These are phyloP conservation scores for Crotalus viridis DNA, from an alignment of 2,113 vertebrate species.

Conservation along the genomic window DNA sequence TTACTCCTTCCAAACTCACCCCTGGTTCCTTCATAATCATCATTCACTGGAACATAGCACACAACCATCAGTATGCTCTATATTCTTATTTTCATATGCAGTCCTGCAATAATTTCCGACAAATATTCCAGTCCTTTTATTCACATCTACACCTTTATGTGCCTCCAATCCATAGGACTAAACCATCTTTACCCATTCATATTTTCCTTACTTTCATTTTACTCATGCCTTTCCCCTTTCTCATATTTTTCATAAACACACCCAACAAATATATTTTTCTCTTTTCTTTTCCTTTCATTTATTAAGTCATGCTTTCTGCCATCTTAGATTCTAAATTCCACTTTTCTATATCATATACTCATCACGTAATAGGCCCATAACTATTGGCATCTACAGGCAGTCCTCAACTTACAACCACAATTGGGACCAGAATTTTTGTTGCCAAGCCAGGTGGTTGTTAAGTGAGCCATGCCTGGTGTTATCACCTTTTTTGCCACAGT, in stretches of 20 bases:
- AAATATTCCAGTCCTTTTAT: background rate
- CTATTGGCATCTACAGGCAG: background rate
- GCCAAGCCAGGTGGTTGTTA: too few relatives aligned
- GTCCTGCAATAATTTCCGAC: background rate
- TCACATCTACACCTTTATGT: background rate
- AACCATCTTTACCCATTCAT: background rate
- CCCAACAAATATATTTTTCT: background rate
- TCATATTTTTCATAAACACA: background rate
- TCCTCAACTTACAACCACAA: too few relatives aligned
- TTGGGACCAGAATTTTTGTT: too few relatives aligned
- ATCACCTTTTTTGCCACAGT: background rate
- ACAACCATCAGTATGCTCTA: background rate
- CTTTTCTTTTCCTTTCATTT: background rate
- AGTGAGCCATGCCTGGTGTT: too few relatives aligned
- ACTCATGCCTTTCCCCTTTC: background rate
- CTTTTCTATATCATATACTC: background rate
- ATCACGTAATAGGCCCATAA: background rate
- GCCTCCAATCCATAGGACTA: background rate
- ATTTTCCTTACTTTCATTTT: background rate
- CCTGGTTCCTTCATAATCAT: background rate
- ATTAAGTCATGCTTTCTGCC: background rate
- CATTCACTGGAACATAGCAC: background rate
- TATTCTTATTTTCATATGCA: background rate
- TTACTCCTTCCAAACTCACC: background rate
- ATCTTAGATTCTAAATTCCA: background rate